Evolutionary conservation across 2,888 invertebrate genomes (phyloP).

Genomic region (Melipona bicolor): DNA sequence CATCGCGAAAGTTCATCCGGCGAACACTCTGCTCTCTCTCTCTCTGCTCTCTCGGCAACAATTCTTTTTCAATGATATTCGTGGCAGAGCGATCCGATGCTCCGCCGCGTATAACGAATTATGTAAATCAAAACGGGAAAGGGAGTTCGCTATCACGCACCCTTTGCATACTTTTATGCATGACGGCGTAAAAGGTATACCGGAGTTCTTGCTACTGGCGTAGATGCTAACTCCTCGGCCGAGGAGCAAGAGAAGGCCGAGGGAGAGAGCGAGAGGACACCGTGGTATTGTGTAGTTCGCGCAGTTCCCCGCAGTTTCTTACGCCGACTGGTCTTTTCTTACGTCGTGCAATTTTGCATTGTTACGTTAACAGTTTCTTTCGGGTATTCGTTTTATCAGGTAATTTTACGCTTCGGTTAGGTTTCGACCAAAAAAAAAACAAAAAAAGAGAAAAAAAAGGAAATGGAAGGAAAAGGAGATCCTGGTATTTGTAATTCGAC

Average conservation of each 20-base stretch:
- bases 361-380: constrained; percentile 19
- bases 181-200: constrained; percentile 56
- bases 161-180: constrained; percentile 66
- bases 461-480: too few species aligned
- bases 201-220: constrained; percentile 1
- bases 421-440: neutral
- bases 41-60: neutral
- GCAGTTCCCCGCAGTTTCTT: neutral
- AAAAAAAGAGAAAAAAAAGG: too few species aligned
- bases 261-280: neutral
- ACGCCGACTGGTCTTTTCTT: neutral
- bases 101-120: constrained; percentile 69
- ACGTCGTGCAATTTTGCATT: neutral
- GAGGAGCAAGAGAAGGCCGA: too few species aligned
- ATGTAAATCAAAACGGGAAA: constrained; percentile 75
- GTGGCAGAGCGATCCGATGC: constrained; percentile 2
- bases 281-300: neutral
- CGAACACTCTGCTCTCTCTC: neutral
- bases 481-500: neutral
- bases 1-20: neutral
- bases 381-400: neutral
- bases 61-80: constrained; percentile 11
- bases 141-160: constrained; percentile 71
- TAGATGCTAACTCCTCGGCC: constrained; percentile 6
- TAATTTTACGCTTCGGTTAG: neutral